Conservation (phyloP, 2,113 vertebrate genomes). For the Ptychochromis oligacanthus region DNA sequence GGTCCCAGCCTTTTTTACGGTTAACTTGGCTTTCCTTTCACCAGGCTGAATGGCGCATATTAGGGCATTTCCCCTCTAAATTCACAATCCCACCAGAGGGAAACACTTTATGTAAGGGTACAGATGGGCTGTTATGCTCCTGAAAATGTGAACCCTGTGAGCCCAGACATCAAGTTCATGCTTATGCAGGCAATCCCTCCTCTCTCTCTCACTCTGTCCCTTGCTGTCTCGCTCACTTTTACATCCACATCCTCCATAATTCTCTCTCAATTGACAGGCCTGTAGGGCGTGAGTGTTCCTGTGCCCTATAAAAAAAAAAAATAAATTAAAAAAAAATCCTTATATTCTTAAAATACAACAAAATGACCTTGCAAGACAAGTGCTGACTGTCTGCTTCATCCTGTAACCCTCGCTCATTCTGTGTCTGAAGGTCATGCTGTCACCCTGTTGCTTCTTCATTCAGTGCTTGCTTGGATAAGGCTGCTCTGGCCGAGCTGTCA, state of each 20-base stretch:
- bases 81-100: slow-evolving; percentile 53
- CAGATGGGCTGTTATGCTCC: slow-evolving; percentile 62
- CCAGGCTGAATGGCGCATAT: slow-evolving; percentile 49
- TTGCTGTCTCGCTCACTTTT: slow-evolving; percentile 12
- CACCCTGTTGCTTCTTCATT: slow-evolving; percentile 17
- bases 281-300: slow-evolving; percentile 32
- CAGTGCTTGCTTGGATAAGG: slow-evolving; percentile 26
- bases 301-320: slow-evolving; percentile 12
- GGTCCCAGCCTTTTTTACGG: slow-evolving; percentile 38
- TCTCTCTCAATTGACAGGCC: slow-evolving; percentile 27
- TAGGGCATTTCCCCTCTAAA: slow-evolving; percentile 53
- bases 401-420: background rate
- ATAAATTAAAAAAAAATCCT: no score
- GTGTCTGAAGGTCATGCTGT: slow-evolving; percentile 25
- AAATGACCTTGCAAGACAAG: slow-evolving; percentile 31
- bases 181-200: slow-evolving; percentile 10
- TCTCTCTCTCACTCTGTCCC: background rate
- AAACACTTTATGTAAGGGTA: slow-evolving; percentile 64
- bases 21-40: slow-evolving; percentile 53
- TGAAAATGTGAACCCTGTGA: slow-evolving; percentile 38
- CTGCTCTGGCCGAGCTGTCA: slow-evolving; percentile 27
- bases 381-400: slow-evolving; percentile 11
- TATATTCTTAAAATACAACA: background rate
- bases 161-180: slow-evolving; percentile 42
- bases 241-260: slow-evolving; percentile 7